These are phyloP conservation scores for Argyrosomus regius DNA, from an alignment of 2,797 vertebrate genomes.

Conservation along the genomic window DNA sequence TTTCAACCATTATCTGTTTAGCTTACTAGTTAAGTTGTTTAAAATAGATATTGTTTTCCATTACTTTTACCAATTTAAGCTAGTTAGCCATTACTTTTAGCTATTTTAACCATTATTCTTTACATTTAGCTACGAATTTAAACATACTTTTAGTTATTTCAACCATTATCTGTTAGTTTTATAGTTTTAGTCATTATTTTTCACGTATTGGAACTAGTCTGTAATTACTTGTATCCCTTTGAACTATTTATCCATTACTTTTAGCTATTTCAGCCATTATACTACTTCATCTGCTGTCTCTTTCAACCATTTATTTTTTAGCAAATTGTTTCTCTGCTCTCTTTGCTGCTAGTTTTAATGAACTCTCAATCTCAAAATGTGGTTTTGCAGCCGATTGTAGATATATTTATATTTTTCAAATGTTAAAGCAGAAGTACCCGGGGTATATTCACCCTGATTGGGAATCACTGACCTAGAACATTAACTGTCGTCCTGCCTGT, in stretches of 20 bases:
- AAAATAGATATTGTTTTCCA: neutral
- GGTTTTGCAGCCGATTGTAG: neutral
- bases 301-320: neutral
- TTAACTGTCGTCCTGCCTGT: neutral
- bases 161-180: too few species aligned
- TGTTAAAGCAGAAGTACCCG: neutral
- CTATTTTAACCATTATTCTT: too few species aligned
- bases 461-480: slow-evolving; percentile 25
- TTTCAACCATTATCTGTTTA: neutral
- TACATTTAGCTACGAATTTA: too few species aligned
- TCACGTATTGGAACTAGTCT: too few species aligned
- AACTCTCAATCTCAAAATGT: neutral
- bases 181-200: too few species aligned
- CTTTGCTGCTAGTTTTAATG: neutral
- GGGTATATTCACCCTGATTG: slow-evolving; percentile 3
- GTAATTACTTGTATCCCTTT: too few species aligned
- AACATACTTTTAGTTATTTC: too few species aligned
- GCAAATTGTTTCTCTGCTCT: neutral
- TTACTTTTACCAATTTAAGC: neutral
- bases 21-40: neutral
- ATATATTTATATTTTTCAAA: neutral
- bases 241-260: too few species aligned
- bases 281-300: too few species aligned
- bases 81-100: neutral
- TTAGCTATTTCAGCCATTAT: too few species aligned